phyloP scores from a whole-genome alignment of 53 echinoderm and acorn worm genomes.

The Luidia sarsii region DNA sequence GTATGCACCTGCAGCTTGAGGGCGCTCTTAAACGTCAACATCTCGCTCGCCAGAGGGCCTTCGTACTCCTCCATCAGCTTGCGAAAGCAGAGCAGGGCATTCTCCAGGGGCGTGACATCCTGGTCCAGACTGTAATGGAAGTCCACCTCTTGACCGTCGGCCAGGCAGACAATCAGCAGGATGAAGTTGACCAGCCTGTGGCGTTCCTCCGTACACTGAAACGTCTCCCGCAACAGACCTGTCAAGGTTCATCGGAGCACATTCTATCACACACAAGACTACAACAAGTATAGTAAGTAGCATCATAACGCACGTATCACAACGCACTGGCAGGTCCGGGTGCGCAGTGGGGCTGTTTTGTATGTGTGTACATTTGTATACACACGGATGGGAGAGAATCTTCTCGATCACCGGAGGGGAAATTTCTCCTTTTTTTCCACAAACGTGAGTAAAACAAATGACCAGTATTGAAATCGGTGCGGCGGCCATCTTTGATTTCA shows the following conservation, averaged over 20 bases:
- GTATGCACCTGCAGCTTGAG: constrained; percentile 15
- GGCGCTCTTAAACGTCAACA: neutral
- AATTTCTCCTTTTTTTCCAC: no score
- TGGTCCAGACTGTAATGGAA: neutral
- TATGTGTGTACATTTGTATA: neutral
- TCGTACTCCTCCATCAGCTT: neutral
- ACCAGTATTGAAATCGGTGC: no score
- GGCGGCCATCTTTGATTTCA: no score
- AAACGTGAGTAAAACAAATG: no score
- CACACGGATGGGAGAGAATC: no score
- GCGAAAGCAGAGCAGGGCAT: neutral
- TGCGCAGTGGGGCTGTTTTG: neutral
- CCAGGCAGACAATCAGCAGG: constrained; percentile 19
- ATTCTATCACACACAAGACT: no score
- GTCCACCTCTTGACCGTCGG: constrained; percentile 2
- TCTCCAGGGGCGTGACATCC: constrained; percentile 36
- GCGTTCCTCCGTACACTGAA: neutral
- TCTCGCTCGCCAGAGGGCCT: neutral
- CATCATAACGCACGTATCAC: neutral
- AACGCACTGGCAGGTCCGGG: neutral
- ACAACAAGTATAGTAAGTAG: neutral
- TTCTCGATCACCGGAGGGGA: no score
- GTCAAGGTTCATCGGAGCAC: no score
- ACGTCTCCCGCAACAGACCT: constrained; percentile 16
- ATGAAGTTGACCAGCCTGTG: neutral